Conservation (phyloP, 2,888 invertebrate genomes). For the Ptychoptera contaminata region DNA sequence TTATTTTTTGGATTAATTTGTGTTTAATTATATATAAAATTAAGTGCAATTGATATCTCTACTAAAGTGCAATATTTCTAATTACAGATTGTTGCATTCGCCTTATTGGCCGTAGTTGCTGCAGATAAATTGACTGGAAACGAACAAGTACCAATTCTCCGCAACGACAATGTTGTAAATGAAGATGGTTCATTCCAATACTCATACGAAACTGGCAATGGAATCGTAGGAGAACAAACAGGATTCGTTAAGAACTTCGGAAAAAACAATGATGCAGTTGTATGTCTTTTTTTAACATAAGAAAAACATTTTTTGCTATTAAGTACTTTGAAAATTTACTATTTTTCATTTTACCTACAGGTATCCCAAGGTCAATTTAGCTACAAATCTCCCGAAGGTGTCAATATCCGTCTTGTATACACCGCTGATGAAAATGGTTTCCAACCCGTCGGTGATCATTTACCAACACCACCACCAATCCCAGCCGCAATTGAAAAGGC, state of each 20-base stretch:
- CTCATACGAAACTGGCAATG: conserved; percentile 46
- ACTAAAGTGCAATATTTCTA: background rate
- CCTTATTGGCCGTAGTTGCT: conserved; percentile 15
- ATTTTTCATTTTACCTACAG: conserved; percentile 26
- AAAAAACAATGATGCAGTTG: conserved; percentile 30
- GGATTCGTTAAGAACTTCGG: conserved; percentile 43
- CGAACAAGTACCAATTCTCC: conserved; percentile 17
- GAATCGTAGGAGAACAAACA: conserved; percentile 43
- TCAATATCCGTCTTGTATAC: conserved; percentile 41
- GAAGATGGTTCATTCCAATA: too few species aligned
- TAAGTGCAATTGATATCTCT: background rate
- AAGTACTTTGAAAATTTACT: too few species aligned
- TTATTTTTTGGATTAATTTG: background rate
- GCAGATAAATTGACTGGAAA: conserved; percentile 16
- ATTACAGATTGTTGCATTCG: conserved; percentile 12
- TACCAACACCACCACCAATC: conserved; percentile 48
- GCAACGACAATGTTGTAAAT: conserved; percentile 11
- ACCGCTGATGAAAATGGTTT: conserved; percentile 52
- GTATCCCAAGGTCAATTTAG: conserved; percentile 43
- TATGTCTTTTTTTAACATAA: too few species aligned
- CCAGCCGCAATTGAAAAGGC: conserved; percentile 24
- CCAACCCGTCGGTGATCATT: conserved; percentile 37
- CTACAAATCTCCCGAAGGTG: conserved; percentile 49
- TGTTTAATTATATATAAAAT: background rate
- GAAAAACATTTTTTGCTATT: too few species aligned